Base-by-base conservation (phyloP, 2,797 vertebrate species). In the Menidia menidia region DNA sequence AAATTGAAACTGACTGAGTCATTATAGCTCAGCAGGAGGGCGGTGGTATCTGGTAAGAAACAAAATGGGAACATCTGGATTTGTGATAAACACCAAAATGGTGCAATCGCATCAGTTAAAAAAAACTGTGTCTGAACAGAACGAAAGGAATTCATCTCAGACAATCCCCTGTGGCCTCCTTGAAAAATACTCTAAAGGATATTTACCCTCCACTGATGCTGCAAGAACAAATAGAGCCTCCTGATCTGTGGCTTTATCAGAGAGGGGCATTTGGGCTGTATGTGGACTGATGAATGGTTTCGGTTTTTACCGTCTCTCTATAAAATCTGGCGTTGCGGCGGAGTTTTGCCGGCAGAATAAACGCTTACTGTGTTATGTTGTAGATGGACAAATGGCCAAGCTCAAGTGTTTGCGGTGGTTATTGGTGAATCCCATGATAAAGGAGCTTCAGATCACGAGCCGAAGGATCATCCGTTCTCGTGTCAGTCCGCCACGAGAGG, bases 391-490 rank as follows among this genome's bases (percentile, higher is more conserved):
- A 61, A 62, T 30, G 54, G 35, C 41, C 6, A 53, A 47, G 66
- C 64, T 75, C 61, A n/a, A 18, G 45, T 56, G 61, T 73, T 68
- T 61, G 64, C 58, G 42, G 64, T 15, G 13, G 14, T 51, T 55
- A 5, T 54, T 51, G 71, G 19, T 12, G 54, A 67, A 71, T 42
- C 19, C 71, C 59, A 71, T 83, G 78, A 85, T 83, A 55, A 42
- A 72, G 68, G 56, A 60, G 30, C 4, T 44, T 68, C 41, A 4
- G 43, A 68, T 73, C 48, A 25, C 19, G 54, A 64, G 15, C 59
- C 44, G 64, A 41, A 66, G 53, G 57, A 51, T 79, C 76, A 86
- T 83, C 69, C 54, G 50, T 83, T 68, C 60, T 68, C 42, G n/a
- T 84, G 75, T 86, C 56, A 14, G 31, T 73, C 82, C 51, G 15